phyloP scores from a whole-genome alignment of 2,888 invertebrate genomes.

The Pyrgus malvae region DNA sequence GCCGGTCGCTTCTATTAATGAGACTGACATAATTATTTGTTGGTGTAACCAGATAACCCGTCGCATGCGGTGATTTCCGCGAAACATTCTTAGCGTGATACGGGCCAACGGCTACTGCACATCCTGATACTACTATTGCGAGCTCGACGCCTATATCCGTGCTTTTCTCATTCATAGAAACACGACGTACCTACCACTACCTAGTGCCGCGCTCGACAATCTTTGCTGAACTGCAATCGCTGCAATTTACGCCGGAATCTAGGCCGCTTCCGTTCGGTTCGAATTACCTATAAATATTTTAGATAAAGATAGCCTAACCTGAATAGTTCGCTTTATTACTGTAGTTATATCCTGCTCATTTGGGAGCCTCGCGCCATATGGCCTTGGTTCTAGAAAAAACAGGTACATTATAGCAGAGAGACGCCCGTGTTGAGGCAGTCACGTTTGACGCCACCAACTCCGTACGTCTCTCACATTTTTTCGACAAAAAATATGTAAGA shows the following conservation, averaged over 20 bases:
- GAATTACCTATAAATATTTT: slow-evolving; percentile 35
- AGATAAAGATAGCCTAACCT: slow-evolving; percentile 19
- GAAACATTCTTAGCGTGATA: slow-evolving; percentile 61
- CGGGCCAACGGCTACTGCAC: slow-evolving; percentile 54
- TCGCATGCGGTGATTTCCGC: slow-evolving; percentile 56
- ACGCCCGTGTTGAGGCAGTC: slow-evolving; percentile 79
- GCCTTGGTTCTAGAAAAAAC: slow-evolving; percentile 77
- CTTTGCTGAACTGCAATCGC: slow-evolving; percentile 47
- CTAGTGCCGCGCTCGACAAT: slow-evolving; percentile 44
- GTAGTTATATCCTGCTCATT: slow-evolving; percentile 67
- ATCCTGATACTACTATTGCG: slow-evolving; percentile 63
- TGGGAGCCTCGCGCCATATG: slow-evolving; percentile 73
- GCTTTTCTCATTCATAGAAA: slow-evolving; percentile 61
- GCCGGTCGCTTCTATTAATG: slow-evolving; percentile 58
- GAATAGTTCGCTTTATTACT: slow-evolving; percentile 1
- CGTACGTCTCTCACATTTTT: slow-evolving; percentile 77
- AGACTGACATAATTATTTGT: slow-evolving; percentile 75
- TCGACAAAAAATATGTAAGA: neutral
- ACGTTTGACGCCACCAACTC: slow-evolving; percentile 77
- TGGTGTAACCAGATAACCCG: slow-evolving; percentile 63
- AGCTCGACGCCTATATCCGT: slow-evolving; percentile 46
- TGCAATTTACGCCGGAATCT: slow-evolving; percentile 54
- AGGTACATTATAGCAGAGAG: slow-evolving; percentile 72
- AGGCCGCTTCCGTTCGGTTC: slow-evolving; percentile 50
- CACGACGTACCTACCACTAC: slow-evolving; percentile 43